Base-by-base conservation (phyloP, 2,888 invertebrate genomes). In the Hirtodrosophila alboralis region DNA sequence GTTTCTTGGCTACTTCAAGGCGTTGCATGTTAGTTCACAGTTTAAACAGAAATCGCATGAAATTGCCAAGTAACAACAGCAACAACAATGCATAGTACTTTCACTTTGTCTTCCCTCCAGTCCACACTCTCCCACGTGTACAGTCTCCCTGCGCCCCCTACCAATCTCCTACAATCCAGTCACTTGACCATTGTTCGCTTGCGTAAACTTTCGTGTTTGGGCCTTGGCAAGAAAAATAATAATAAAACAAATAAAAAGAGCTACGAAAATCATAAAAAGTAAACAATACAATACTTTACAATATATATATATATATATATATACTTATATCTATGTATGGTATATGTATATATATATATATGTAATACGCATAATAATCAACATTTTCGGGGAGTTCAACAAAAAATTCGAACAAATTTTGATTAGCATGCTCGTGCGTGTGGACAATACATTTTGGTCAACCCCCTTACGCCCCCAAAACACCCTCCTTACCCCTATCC, bases 201-300 rank as follows among this genome's bases (percentile, higher is more conserved):
- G 80, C 84, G 76, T 83, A 85, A 80, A 85, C 48, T 63, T 67
- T 81, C 64, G 81, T 81, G 81, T 21, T 51, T 44, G 38, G 27
- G 27, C 53, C 44, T 62, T 40, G 45, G 33, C 41, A 9, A 28
- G 26, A 52, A 23, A n/a, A n/a, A n/a, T n/a, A n/a, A n/a, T n/a
- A n/a, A n/a, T n/a, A n/a, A n/a, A n/a, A n/a, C n/a, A n/a, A n/a
- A n/a, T n/a, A n/a, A 41, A 47, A 51, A 59, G 18, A 18, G 23
- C 23, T 7, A 9, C 30, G 10, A 12, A 27, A n/a, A 51, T 38
- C 48, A 62, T 47, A 53, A 71, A 71, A 48, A 16, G 28, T 48
- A 48, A 66, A 58, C 57, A 61, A 57, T 41, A 51, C 14, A 41
- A 54, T 41, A 43, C 23, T 45, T 41, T 40, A 62, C 28, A 58